phyloP scores from a whole-genome alignment of 2,797 vertebrate genomes.

The Acanthiza pusilla region DNA sequence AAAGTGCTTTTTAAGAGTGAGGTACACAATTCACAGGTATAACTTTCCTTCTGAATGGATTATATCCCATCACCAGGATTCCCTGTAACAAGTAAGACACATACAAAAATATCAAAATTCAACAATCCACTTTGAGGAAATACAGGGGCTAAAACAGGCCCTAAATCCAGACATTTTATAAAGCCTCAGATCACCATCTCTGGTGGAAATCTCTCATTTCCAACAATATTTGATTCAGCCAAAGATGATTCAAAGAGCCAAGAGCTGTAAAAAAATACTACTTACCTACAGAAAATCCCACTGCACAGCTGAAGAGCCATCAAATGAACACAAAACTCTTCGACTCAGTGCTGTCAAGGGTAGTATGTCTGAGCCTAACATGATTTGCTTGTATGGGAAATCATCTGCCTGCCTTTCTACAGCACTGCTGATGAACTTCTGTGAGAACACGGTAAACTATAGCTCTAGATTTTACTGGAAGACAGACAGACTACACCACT shows the following conservation, averaged over 20 bases:
- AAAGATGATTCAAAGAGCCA: background rate
- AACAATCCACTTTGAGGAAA: background rate
- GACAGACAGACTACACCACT: background rate
- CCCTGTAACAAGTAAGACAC: background rate
- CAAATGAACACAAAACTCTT: background rate
- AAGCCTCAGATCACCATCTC: background rate
- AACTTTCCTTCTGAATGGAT: background rate
- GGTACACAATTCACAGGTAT: background rate
- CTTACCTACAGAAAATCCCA: background rate
- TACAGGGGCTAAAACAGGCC: background rate
- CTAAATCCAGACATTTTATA: background rate
- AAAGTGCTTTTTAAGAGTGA: background rate
- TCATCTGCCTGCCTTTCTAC: background rate
- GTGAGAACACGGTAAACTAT: background rate
- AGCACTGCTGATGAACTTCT: background rate
- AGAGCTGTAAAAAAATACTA: background rate
- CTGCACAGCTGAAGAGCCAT: background rate
- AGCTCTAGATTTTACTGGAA: background rate
- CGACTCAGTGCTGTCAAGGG: background rate
- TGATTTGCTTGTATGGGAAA: background rate
- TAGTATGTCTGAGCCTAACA: background rate
- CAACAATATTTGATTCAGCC: background rate
- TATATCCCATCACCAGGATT: background rate
- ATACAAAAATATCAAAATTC: background rate
- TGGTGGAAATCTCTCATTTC: background rate